Percentiles rank a stretch among this genome's conserved stretches.
phyloP scores from a whole-genome alignment of 2,113 vertebrate species.

The Mixornis gularis region DNA sequence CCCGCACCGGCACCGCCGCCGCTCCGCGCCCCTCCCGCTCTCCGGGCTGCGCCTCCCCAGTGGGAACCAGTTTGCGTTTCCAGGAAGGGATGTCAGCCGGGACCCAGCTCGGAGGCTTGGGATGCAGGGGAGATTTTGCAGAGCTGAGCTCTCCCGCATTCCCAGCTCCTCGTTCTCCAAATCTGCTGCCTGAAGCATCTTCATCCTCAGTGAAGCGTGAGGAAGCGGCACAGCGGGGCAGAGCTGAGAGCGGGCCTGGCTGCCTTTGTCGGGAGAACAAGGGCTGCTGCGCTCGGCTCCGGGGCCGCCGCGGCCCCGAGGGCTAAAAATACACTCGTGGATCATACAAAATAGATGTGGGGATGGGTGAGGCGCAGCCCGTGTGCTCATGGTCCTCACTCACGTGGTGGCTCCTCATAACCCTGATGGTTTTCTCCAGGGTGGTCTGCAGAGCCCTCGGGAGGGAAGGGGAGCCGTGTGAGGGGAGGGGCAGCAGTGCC shows the following conservation, averaged over 20 bases:
- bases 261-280: constrained; percentile 27
- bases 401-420: accelerated
- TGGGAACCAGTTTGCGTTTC: not conserved
- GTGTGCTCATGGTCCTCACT: not conserved
- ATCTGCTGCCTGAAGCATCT: constrained; percentile 19
- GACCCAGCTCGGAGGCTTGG: not conserved
- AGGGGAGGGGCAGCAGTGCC: not conserved
- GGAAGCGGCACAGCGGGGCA: not conserved
- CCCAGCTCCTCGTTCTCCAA: not conserved
- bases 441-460: not conserved
- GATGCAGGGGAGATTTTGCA: not conserved
- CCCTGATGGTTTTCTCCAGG: not conserved
- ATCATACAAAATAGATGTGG: not conserved
- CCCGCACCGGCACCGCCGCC: not conserved
- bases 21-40: not conserved
- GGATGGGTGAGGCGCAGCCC: not conserved
- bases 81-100: not conserved
- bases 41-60: not conserved
- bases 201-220: not conserved
- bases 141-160: not conserved
- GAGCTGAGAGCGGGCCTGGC: not conserved
- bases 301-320: not conserved
- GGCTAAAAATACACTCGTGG: not conserved
- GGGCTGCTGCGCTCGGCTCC: not conserved
- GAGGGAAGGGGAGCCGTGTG: not conserved